Conservation (phyloP, 2,888 invertebrate species). For the Desoria tigrina region DNA sequence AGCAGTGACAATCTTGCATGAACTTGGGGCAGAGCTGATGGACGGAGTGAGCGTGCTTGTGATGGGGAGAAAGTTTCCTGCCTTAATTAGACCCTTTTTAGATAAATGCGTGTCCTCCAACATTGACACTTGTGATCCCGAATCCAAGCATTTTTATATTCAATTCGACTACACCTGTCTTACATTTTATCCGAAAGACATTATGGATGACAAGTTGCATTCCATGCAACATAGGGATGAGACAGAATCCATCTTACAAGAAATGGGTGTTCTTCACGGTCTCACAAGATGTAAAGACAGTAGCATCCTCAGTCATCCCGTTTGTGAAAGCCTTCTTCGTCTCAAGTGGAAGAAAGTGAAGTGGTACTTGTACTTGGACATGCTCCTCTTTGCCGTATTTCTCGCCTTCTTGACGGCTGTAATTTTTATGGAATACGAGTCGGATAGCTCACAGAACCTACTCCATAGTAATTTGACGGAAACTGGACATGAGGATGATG, state of each 20-base stretch:
- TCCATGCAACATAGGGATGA: conserved; percentile 53
- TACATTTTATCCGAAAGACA: conserved; percentile 53
- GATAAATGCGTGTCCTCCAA: conserved; percentile 53
- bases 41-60: conserved; percentile 51
- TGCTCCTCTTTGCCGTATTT: conserved; percentile 53
- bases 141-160: conserved; percentile 53
- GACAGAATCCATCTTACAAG: conserved; percentile 51
- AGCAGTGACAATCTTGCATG: conserved; percentile 50
- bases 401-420: conserved; percentile 53
- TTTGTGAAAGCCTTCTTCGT: conserved; percentile 53
- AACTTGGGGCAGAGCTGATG: conserved; percentile 52
- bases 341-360: conserved; percentile 54
- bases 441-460: conserved; percentile 41
- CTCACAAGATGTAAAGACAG: conserved; percentile 52
- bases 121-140: conserved; percentile 52
- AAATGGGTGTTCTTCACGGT: conserved; percentile 53
- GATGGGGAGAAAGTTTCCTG: conserved; percentile 51
- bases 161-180: conserved; percentile 54
- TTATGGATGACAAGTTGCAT: conserved; percentile 51
- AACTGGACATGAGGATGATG: neutral
- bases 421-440: conserved; percentile 54
- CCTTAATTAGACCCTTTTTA: conserved; percentile 50
- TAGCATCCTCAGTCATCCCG: conserved; percentile 53
- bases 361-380: conserved; percentile 54
- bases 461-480: conserved; percentile 7